Percentiles rank a stretch among this genome's conserved stretches.
These are phyloP conservation scores for Dendroctonus ponderosae DNA, from an alignment of 1,140 invertebrate species.

Conservation along the genomic window DNA sequence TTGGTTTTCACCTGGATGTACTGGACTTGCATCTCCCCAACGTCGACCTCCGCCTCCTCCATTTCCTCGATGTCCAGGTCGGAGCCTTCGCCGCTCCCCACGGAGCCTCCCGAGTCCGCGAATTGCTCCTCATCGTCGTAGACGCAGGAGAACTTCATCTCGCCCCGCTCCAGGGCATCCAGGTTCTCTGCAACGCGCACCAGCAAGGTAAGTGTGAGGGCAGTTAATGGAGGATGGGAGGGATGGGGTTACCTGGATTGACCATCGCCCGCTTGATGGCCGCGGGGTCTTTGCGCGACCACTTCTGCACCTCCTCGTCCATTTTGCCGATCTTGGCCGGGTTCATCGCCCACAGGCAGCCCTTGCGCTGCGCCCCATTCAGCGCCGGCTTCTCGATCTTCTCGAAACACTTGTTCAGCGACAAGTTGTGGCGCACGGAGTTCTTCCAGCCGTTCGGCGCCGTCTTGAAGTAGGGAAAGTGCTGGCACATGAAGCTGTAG, in stretches of 20 bases:
- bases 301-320: constrained; percentile 96
- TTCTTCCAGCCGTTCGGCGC: constrained; percentile 98
- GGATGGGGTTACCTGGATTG: constrained; percentile 61
- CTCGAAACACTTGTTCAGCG: constrained; percentile 96
- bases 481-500: constrained; percentile 97
- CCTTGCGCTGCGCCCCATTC: constrained; percentile 77
- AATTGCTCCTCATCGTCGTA: constrained; percentile 49
- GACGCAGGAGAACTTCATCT: constrained; percentile 69
- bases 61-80: constrained; percentile 50
- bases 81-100: constrained; percentile 53
- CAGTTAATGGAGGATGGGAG: not conserved
- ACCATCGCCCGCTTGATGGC: constrained; percentile 87
- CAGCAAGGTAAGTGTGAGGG: not conserved
- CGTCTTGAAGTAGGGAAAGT: constrained; percentile 97
- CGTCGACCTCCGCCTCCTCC: constrained; percentile 56
- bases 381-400: constrained; percentile 91
- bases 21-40: constrained; percentile 52
- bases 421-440: constrained; percentile 93
- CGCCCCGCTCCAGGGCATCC: constrained; percentile 77
- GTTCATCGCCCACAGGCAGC: constrained; percentile 96
- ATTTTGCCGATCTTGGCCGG: constrained; percentile 92
- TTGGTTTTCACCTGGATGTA: constrained; percentile 39
- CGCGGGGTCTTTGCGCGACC: constrained; percentile 89
- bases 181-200: constrained; percentile 63
- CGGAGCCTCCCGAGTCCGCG: constrained; percentile 54